Percentiles rank a stretch among this genome's conserved stretches.
Evolutionary conservation across 2,888 invertebrate species (phyloP).

Genomic region (Cerastis leucographa): DNA sequence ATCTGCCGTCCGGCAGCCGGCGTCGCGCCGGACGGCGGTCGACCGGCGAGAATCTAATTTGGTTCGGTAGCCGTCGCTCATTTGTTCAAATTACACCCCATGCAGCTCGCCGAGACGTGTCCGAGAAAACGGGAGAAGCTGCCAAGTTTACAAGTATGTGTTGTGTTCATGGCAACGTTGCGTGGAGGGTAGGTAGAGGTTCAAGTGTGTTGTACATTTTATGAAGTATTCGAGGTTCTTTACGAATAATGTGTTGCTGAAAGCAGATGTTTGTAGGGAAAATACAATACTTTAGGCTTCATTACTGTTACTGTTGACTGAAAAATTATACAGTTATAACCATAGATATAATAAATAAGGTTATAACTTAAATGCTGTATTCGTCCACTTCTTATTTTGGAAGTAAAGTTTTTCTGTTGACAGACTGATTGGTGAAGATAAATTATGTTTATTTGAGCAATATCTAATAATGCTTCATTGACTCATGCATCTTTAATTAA

Average conservation of each 20-base stretch:
- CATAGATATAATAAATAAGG: too few relatives aligned
- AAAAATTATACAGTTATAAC: neutral
- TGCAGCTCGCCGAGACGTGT: slow-evolving; percentile 70
- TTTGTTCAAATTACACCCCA: slow-evolving; percentile 89
- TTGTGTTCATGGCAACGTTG: slow-evolving; percentile 46
- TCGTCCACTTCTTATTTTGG: neutral
- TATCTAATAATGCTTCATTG: neutral
- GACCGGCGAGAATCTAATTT: slow-evolving; percentile 91
- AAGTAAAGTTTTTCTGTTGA: neutral
- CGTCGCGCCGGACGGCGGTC: slow-evolving; percentile 64
- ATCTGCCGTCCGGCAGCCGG: slow-evolving; percentile 71
- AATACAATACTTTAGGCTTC: neutral
- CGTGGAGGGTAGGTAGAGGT: slow-evolving; percentile 24
- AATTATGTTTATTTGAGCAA: neutral
- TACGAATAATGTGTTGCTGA: neutral
- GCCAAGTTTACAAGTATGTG: slow-evolving; percentile 61
- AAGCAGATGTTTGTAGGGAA: neutral
- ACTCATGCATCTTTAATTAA: neutral
- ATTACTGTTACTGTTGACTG: neutral
- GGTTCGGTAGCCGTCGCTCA: slow-evolving; percentile 92
- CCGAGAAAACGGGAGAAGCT: slow-evolving; percentile 63
- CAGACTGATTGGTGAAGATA: neutral
- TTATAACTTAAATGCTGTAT: neutral
- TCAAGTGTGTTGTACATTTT: neutral
- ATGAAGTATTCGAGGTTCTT: neutral